Evolutionary conservation across 2,888 invertebrate genomes (phyloP), one percentile per base, ranked within the genome.

Genomic region (Rapana venosa): DNA sequence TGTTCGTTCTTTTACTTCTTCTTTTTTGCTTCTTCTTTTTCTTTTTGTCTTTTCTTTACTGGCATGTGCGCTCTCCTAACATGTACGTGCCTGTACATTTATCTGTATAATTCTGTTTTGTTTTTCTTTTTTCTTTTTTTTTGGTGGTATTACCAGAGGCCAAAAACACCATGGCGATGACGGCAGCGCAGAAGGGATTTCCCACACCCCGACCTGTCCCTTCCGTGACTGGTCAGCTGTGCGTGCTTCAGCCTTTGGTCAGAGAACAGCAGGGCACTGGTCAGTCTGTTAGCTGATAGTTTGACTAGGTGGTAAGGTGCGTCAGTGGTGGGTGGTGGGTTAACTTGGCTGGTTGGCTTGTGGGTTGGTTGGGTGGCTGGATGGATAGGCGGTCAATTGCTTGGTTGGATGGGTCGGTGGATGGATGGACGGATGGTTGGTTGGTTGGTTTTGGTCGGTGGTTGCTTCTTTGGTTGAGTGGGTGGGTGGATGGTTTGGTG

Each of bases 81-180:
- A 47, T 47, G 47, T 47, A 47, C 47, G 8, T 47, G 2, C 8
- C 47, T 47, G 47, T 5, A 47, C 47, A 47, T 47, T 47, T 47
- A 47, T 8, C 2, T 47, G 47, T 47, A 47, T 47, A 47, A 47
- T 47, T 47, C 47, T 47, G n/a, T n/a, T n/a, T n/a, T n/a, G 15
- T 70, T 22, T 70, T 22, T 26, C 5, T 70, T 26, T 70, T 70
- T 26, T 70, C n/a, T 26, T 74, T 26, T 2, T 74, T 74, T 1
- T 22, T 74, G 8, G 8, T 74, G n/a, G 8, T 74, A 0, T 32
- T 15, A 15, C 13, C 91, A 94, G 94, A 93, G 35, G 94, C 93
- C 11, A 93, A 93, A 91, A 93, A 93, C 79, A 90, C 79, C 0
- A 91, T 93, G 32, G 93, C 93, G 22, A 70, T 91, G 35, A 89